Base-by-base conservation (phyloP, 2,113 vertebrate genomes). In the Epinephelus lanceolatus region DNA sequence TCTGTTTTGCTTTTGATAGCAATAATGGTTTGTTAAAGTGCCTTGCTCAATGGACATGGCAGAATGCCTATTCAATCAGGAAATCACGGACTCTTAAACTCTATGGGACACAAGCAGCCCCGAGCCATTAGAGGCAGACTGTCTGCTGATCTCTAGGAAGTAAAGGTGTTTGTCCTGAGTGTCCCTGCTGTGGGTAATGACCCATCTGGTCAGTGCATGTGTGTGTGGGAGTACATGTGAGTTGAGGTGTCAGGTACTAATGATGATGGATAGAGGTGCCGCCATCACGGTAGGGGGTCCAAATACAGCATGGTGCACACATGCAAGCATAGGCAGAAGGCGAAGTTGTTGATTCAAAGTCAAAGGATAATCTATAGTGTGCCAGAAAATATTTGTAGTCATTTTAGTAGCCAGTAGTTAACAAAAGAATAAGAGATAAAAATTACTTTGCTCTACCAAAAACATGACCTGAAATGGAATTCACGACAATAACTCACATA, bases 161-260 rank as follows among this genome's bases (percentile, higher is more conserved):
- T 81, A 78, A 89, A 91, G 86, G 89, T 88, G 90, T 90, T 90
- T 88, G 90, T 90, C 88, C 86, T 71, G 76, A 80, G 84, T 80
- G 82, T 91, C 83, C 67, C 86, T 80, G 47, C 76, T 71, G 84
- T 84, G 78, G 76, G 80, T 92, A 92, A 93, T 88, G 80, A 94
- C 84, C 91, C 90, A 91, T 93, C 84, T 91, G 91, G 78, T 80
- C 83, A 80, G 70, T 71, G 47, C 63, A 15, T 68, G 76, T 80
- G 77, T 88, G 81, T 81, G 78, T 66, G 78, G 49, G 71, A 37
- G 69, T 59, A 75, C 33, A 60, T 78, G 76, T 49, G 63, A 37
- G 83, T 51, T 72, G 72, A 86, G 40, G 52, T 85, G 82, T 71
- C 86, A 89, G 78, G 83, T 88, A 65, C 85, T 91, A 92, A 93